Conservation (phyloP, 1,140 invertebrate genomes). For the Penaeus japonicus region DNA sequence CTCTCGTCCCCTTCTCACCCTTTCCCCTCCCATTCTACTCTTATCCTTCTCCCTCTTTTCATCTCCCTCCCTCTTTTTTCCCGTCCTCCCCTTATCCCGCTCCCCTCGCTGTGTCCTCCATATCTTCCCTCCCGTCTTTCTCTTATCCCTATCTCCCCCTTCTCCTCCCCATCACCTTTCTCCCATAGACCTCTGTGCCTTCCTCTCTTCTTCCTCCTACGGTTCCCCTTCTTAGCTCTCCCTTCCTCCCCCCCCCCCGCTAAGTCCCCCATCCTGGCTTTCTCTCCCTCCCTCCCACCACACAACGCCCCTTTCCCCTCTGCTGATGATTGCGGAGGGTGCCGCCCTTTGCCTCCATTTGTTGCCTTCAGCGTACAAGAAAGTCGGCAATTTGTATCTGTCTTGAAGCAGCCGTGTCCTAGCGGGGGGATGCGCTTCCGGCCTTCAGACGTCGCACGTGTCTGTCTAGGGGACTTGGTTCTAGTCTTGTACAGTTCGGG, state of each 20-base stretch:
- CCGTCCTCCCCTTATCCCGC: not conserved
- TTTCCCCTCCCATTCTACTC: not conserved
- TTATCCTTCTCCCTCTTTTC: not conserved
- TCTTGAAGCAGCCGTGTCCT: too few species aligned
- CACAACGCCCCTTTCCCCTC: not conserved
- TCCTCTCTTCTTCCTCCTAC: too few species aligned
- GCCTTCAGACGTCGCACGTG: too few species aligned
- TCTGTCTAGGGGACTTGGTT: too few species aligned
- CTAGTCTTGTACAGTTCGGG: too few species aligned
- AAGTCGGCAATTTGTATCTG: too few species aligned
- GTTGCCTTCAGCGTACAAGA: too few species aligned
- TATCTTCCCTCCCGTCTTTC: not conserved
- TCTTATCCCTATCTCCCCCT: not conserved
- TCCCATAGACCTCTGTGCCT: too few species aligned
- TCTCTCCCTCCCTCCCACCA: not conserved
- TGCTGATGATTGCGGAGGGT: not conserved
- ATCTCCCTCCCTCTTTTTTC: not conserved
- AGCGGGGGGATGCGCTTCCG: too few species aligned
- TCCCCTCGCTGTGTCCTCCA: not conserved
- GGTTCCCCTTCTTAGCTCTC: not conserved
- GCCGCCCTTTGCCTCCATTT: too few species aligned
- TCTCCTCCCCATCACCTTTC: not conserved
- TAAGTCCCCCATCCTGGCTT: not conserved
- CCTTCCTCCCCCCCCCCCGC: not conserved
- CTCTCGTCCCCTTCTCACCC: not conserved